A percentile compares a stretch with the other conserved stretches of the same genome.
phyloP scores from a whole-genome alignment of 2,113 vertebrate genomes.

The Anas platyrhynchos region DNA sequence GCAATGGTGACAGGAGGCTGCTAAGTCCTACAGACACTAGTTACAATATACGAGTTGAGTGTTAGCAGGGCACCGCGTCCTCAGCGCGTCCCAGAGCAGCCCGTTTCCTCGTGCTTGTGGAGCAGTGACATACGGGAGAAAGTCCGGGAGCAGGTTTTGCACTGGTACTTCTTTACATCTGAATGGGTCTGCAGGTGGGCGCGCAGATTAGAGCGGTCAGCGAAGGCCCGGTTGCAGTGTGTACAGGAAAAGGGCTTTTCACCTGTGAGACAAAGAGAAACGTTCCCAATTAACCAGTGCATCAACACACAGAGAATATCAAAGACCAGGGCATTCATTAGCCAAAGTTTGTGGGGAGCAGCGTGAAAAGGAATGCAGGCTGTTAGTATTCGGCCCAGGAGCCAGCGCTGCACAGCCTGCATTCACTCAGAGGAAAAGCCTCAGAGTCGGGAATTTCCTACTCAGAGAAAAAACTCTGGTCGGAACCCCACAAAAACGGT shows the following conservation, averaged over 20 bases:
- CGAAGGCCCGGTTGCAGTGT: constrained; percentile 95
- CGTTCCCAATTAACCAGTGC: constrained; percentile 61
- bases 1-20: constrained; percentile 15
- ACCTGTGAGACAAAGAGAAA: constrained; percentile 77
- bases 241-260: constrained; percentile 96
- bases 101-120: constrained; percentile 91
- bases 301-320: constrained; percentile 34
- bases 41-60: not conserved
- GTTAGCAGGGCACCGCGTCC: not conserved
- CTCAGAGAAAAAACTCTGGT: not conserved
- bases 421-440: not conserved
- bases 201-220: constrained; percentile 95
- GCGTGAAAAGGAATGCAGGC: constrained; percentile 35
- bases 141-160: constrained; percentile 90
- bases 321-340: constrained; percentile 42
- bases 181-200: constrained; percentile 98
- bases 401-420: not conserved
- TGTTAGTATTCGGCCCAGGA: not conserved
- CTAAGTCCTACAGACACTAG: constrained; percentile 67
- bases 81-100: constrained; percentile 86
- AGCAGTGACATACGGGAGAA: constrained; percentile 99
- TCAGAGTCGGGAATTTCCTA: not conserved
- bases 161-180: constrained; percentile 98
- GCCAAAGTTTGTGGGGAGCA: constrained; percentile 20
- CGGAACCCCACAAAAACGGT: not conserved